Percentiles rank a stretch among this genome's conserved stretches.
Conservation (phyloP, 2,797 vertebrate species). For the Darevskia nairensis region DNA sequence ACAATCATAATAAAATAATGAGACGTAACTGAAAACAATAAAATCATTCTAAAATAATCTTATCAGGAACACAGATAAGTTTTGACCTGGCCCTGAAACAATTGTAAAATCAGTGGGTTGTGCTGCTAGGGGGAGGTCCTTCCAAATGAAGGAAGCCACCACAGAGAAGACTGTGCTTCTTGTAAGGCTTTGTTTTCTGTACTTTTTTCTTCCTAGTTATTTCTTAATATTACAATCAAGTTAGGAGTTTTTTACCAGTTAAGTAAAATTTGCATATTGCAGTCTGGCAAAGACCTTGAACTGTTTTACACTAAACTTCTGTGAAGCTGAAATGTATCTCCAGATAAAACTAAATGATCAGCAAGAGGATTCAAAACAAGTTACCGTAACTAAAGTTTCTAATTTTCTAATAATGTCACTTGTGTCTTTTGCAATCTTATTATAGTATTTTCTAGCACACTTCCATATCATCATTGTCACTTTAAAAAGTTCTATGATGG, state of each 20-base stretch:
- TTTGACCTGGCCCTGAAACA: too few relatives aligned
- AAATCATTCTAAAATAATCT: too few relatives aligned
- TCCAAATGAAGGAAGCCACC: too few relatives aligned
- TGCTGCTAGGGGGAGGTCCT: too few relatives aligned
- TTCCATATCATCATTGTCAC: conserved; percentile 83
- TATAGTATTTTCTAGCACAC: conserved; percentile 84
- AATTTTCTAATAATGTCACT: conserved; percentile 86
- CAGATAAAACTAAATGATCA: conserved; percentile 60
- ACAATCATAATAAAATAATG: too few relatives aligned
- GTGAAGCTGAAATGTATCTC: conserved; percentile 44
- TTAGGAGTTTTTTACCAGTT: not conserved
- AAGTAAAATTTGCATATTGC: conserved; percentile 45
- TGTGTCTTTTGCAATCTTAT: conserved; percentile 83
- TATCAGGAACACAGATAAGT: too few relatives aligned
- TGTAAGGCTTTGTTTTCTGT: not conserved
- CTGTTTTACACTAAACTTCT: not conserved
- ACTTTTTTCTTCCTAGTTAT: not conserved
- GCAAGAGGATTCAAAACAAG: conserved; percentile 63
- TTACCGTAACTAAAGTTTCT: conserved; percentile 81
- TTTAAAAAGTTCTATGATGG: conserved; percentile 71
- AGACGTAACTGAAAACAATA: too few relatives aligned
- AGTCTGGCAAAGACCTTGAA: conserved; percentile 46
- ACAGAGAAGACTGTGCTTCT: not conserved
- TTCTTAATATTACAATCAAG: not conserved
- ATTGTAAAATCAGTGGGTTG: too few relatives aligned